Percentiles rank a stretch among this genome's conserved stretches.
Conservation (phyloP, 1,140 invertebrate species). For the Diorhabda elongata region DNA sequence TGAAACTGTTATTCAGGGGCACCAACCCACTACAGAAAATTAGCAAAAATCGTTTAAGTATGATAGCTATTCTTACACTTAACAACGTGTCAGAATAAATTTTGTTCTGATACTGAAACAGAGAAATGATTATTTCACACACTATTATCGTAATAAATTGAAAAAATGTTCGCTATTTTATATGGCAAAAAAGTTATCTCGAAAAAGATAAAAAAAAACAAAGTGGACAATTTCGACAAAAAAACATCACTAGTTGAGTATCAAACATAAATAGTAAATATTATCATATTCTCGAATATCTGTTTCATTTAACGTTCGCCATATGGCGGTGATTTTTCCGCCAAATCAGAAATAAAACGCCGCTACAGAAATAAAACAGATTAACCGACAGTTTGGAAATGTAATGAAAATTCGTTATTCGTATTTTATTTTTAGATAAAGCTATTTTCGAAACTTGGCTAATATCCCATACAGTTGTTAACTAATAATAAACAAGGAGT, state of each 20-base stretch:
- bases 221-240: not conserved
- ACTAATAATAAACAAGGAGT: not conserved
- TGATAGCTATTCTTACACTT: too few species aligned
- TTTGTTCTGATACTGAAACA: too few species aligned
- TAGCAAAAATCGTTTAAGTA: too few species aligned
- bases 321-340: not conserved
- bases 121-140: too few species aligned
- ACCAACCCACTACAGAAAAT: too few species aligned
- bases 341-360: slow-evolving; percentile 2
- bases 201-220: too few species aligned
- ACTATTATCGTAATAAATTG: too few species aligned
- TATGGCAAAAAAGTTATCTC: too few species aligned
- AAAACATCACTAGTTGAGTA: not conserved
- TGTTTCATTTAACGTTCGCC: not conserved
- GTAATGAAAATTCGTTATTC: not conserved
- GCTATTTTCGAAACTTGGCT: slow-evolving; percentile 2
- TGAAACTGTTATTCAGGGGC: too few species aligned
- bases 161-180: too few species aligned
- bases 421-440: not conserved
- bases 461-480: slow-evolving; percentile 2
- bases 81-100: too few species aligned
- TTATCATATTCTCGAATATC: not conserved
- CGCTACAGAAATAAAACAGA: not conserved
- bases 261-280: slow-evolving; percentile 1
- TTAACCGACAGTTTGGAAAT: slow-evolving; percentile 2